Percentiles rank a stretch among this genome's conserved stretches.
Evolutionary conservation across 2,797 vertebrate species (phyloP).

Genomic region (Sternotherus odoratus): DNA sequence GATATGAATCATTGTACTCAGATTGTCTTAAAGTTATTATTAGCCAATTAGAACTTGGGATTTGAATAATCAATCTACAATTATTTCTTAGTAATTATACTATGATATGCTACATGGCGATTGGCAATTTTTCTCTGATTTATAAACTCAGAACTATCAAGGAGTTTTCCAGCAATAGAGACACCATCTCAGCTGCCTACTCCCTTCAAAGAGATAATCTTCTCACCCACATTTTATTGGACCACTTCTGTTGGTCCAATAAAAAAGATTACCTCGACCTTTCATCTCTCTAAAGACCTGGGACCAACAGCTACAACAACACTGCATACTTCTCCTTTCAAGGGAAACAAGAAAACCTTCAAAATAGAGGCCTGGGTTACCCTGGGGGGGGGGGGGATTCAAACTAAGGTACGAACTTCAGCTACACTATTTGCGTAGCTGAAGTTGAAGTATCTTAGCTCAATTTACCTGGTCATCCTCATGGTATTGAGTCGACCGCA

Average conservation of each 20-base stretch:
- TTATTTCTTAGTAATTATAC: conserved; percentile 59
- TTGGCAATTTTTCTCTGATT: conserved; percentile 21
- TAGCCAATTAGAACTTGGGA: conserved; percentile 69
- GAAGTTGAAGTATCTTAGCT: no score
- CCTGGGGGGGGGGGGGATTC: no score
- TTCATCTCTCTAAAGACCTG: neutral
- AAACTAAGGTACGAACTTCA: no score
- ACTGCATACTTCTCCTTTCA: neutral
- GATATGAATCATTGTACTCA: conserved; percentile 60
- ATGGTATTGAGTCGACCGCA: no score
- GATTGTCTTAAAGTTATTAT: conserved; percentile 66
- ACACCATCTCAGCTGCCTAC: conserved; percentile 18
- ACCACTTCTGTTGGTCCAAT: neutral
- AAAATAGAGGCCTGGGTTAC: neutral
- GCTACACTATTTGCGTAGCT: no score
- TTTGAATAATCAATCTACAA: conserved; percentile 70
- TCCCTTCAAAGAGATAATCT: neutral
- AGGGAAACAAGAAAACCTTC: neutral
- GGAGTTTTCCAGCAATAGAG: conserved; percentile 37
- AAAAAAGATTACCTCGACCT: neutral
- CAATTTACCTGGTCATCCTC: no score
- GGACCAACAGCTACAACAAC: neutral
- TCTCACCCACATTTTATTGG: neutral
- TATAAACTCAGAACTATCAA: conserved; percentile 51
- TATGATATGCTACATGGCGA: neutral